These are phyloP conservation scores for Natrix natrix DNA, from an alignment of 2,797 vertebrate genomes.

Conservation along the genomic window DNA sequence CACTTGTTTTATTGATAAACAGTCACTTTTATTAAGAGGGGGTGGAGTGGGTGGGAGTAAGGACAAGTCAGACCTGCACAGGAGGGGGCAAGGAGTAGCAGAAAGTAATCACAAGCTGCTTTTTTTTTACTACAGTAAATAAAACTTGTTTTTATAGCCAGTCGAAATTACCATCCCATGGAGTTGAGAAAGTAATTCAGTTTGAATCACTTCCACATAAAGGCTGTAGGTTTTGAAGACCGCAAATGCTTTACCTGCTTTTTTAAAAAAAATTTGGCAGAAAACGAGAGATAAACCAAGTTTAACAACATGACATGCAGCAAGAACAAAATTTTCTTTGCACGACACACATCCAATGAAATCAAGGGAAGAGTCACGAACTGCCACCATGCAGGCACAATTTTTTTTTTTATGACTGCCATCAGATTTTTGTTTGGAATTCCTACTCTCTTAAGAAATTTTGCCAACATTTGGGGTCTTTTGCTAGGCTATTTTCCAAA, in stretches of 20 bases:
- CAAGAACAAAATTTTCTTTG: neutral
- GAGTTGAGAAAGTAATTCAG: neutral
- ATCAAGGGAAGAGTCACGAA: neutral
- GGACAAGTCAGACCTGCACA: neutral
- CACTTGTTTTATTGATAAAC: neutral
- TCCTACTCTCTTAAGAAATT: neutral
- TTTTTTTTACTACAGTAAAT: neutral
- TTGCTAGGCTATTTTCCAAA: neutral
- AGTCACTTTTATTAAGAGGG: neutral
- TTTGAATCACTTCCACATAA: neutral
- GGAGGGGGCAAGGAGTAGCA: no score
- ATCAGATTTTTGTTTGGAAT: neutral
- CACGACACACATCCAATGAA: neutral
- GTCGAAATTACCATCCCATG: neutral
- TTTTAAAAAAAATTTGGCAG: neutral
- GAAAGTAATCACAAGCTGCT: neutral
- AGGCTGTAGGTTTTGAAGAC: neutral
- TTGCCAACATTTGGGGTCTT: neutral
- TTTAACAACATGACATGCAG: neutral
- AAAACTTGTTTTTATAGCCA: neutral
- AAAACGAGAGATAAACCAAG: neutral
- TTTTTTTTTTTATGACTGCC: neutral
- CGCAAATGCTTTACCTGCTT: neutral
- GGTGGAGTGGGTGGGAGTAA: neutral
- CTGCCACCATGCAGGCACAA: neutral